Evolutionary conservation across 2,888 invertebrate species (phyloP).

Genomic region (Dasysyrphus tricinctus): DNA sequence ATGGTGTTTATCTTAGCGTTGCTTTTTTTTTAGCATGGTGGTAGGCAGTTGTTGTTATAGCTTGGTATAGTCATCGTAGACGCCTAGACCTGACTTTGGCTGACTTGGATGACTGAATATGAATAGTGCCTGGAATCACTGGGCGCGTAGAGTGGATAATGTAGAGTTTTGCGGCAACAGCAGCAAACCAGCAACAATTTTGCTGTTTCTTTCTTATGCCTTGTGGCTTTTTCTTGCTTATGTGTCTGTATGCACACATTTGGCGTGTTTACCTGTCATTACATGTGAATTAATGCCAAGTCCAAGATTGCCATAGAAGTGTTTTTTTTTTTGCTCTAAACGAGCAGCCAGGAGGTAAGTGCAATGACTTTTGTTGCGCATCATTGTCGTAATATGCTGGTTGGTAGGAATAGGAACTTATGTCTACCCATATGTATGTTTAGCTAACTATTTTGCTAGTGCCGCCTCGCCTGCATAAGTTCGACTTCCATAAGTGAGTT

Average conservation of each 20-base stretch:
- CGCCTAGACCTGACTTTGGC: constrained; percentile 52
- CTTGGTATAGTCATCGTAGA: constrained; percentile 14
- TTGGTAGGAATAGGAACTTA: constrained; percentile 14
- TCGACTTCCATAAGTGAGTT: constrained; percentile 28
- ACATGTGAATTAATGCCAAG: constrained; percentile 75
- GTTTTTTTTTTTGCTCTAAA: constrained; percentile 32
- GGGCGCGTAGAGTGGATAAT: constrained; percentile 41
- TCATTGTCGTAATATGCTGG: constrained; percentile 57
- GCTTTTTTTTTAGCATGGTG: not conserved
- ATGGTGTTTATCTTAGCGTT: constrained; percentile 39
- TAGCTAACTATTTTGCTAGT: not conserved
- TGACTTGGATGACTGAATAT: constrained; percentile 63
- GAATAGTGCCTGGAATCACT: constrained; percentile 49
- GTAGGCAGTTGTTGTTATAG: not conserved
- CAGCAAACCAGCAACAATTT: constrained; percentile 25
- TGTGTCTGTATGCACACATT: constrained; percentile 64
- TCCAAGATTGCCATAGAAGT: constrained; percentile 70
- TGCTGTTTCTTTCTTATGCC: constrained; percentile 30
- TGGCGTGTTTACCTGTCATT: constrained; percentile 75
- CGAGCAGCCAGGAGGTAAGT: constrained; percentile 62
- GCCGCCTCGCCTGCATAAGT: constrained; percentile 43
- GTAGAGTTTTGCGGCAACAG: not conserved
- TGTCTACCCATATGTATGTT: not conserved
- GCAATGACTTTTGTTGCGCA: constrained; percentile 68
- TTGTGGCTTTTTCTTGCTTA: constrained; percentile 50